Evolutionary conservation across 2,113 vertebrate species (phyloP).

Genomic region (Melanerpes formicivorus): DNA sequence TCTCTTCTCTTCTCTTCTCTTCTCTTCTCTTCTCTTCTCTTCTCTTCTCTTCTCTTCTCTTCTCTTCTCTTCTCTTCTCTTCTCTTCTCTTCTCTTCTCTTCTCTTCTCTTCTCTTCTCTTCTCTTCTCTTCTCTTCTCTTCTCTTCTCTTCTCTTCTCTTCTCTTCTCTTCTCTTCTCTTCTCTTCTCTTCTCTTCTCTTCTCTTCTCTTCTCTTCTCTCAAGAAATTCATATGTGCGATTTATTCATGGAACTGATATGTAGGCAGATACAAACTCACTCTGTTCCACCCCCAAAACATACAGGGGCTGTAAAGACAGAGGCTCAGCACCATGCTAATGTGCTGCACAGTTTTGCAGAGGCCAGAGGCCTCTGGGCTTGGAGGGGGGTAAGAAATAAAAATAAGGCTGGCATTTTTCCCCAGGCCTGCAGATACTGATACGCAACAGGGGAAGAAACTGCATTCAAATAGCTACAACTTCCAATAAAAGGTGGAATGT

Average conservation of each 20-base stretch:
- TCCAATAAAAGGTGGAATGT: neutral
- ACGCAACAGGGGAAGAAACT: neutral
- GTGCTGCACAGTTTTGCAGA: neutral
- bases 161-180: too few relatives aligned
- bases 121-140: too few relatives aligned
- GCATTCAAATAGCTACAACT: neutral
- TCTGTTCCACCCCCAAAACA: neutral
- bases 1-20: too few relatives aligned
- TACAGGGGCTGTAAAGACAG: accelerated
- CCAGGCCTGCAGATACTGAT: neutral
- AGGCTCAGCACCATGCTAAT: accelerated
- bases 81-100: too few relatives aligned
- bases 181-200: too few relatives aligned
- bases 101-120: too few relatives aligned
- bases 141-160: too few relatives aligned
- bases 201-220: too few relatives aligned
- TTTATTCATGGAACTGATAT: neutral
- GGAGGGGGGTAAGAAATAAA: neutral
- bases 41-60: too few relatives aligned
- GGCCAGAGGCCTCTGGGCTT: neutral
- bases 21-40: too few relatives aligned
- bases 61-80: too few relatives aligned
- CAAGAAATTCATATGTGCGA: neutral
- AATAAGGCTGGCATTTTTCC: neutral
- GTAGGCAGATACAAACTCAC: neutral